These are phyloP conservation scores for Alca torda DNA, from an alignment of 2,797 vertebrate genomes.

Conservation along the genomic window DNA sequence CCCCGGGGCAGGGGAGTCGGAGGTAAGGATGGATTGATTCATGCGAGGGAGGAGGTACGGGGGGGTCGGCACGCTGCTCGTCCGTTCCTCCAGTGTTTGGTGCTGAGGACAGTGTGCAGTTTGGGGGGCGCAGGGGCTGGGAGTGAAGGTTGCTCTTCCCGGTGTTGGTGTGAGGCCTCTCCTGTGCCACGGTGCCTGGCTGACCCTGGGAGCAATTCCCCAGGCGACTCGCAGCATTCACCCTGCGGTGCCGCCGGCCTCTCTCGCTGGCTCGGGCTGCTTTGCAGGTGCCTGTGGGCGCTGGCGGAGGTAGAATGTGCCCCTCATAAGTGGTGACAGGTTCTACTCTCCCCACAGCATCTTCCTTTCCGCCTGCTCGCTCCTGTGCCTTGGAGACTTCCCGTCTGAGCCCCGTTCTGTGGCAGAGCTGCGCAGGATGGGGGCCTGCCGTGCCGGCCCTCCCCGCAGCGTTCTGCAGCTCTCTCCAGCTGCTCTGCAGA, in stretches of 20 bases:
- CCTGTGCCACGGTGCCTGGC: neutral
- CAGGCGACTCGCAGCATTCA: rapidly evolving
- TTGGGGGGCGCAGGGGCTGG: neutral
- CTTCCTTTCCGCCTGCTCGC: neutral
- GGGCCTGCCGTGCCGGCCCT: neutral
- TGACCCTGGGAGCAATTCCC: neutral
- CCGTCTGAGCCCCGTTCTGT: rapidly evolving
- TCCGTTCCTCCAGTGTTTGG: neutral
- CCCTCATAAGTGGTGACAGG: neutral
- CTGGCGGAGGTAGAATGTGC: neutral
- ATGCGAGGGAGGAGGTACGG: neutral
- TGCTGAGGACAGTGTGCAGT: neutral
- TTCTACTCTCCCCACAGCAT: neutral
- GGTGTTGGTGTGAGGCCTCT: neutral
- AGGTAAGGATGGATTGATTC: conserved; percentile 68
- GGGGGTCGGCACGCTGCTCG: neutral
- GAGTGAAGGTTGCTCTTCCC: neutral
- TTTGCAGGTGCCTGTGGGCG: neutral
- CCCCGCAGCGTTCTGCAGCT: neutral
- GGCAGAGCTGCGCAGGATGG: neutral
- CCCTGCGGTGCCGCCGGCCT: rapidly evolving
- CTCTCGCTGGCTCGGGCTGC: neutral
- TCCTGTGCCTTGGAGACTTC: neutral
- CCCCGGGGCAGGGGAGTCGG: conserved; percentile 80
- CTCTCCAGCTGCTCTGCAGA: neutral